A percentile compares a stretch with the other conserved stretches of the same genome.
Conservation (phyloP, 2,113 vertebrate species). For the Cebus imitator region DNA sequence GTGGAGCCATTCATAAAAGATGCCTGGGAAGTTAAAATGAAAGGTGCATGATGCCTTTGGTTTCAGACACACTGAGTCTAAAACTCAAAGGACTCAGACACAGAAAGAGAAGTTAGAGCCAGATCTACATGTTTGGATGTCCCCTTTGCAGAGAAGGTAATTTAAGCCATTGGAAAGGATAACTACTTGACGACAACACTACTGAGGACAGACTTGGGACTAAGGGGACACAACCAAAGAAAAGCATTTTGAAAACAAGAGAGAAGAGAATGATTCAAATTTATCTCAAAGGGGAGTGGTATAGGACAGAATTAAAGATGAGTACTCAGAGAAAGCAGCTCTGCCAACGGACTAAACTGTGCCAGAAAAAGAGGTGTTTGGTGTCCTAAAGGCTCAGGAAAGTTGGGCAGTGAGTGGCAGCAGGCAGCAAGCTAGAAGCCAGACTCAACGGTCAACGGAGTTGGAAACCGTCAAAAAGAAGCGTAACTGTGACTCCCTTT, state of each 20-base stretch:
- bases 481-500: neutral
- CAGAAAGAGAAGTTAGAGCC: neutral
- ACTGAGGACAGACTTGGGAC: neutral
- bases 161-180: neutral
- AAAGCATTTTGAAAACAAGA: neutral
- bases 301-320: neutral
- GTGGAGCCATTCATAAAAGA: neutral
- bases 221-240: neutral
- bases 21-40: neutral
- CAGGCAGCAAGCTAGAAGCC: neutral
- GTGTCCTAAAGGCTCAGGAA: neutral
- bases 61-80: neutral
- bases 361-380: accelerated
- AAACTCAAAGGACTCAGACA: neutral
- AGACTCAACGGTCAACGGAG: neutral
- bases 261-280: neutral
- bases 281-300: neutral
- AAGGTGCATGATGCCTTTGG: neutral
- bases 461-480: neutral
- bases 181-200: neutral
- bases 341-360: neutral
- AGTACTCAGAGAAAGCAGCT: neutral
- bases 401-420: neutral
- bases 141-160: neutral
- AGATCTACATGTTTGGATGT: neutral